Evolutionary conservation across 2,888 invertebrate genomes (phyloP).

Genomic region (Herminia tarsipennalis): DNA sequence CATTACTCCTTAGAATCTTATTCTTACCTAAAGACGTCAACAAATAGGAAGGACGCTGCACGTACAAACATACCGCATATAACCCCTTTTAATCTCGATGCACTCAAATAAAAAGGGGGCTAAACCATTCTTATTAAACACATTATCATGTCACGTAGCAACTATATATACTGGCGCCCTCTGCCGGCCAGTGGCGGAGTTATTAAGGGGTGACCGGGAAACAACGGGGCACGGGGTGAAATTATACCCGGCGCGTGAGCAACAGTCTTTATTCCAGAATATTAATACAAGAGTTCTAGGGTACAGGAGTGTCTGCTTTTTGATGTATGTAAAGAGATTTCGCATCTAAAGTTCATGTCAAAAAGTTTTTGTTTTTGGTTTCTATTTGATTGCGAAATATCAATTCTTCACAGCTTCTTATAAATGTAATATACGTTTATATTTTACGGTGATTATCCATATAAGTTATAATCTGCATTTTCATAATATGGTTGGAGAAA

Average conservation of each 20-base stretch:
- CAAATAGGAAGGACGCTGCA: not conserved
- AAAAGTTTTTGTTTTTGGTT: not conserved
- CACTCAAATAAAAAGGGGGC: conserved; percentile 16
- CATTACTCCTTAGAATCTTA: not conserved
- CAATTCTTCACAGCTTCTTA: no score
- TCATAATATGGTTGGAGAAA: no score
- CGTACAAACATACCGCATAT: not conserved
- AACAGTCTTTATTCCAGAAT: conserved; percentile 45
- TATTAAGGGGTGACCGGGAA: conserved; percentile 46
- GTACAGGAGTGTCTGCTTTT: conserved; percentile 13
- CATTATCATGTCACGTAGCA: conserved; percentile 62
- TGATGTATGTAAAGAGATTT: conserved; percentile 1
- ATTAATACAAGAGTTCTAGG: conserved; percentile 49
- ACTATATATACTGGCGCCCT: conserved; percentile 53
- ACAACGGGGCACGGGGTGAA: conserved; percentile 23
- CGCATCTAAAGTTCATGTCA: not conserved
- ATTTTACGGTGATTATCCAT: no score
- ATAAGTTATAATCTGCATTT: no score
- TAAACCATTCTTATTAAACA: conserved; percentile 55
- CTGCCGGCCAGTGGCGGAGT: conserved; percentile 45
- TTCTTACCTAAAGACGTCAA: not conserved
- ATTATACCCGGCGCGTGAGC: conserved; percentile 51
- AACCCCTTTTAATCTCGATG: conserved; percentile 15
- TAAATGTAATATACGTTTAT: no score
- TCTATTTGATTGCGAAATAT: no score